Conservation (phyloP, 2,888 invertebrate genomes). For the Leptothorax acervorum region DNA sequence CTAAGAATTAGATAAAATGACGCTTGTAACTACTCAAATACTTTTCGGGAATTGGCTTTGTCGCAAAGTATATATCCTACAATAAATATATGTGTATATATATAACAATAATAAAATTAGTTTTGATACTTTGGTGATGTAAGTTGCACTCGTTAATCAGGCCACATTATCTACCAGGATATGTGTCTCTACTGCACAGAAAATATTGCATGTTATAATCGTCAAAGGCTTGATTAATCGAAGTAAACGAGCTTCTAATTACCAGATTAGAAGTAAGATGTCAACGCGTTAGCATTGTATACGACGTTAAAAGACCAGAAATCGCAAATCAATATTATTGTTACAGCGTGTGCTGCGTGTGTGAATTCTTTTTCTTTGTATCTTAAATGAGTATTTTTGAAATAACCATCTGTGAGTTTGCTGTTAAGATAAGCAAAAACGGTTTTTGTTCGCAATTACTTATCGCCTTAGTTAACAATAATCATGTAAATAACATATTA, state of each 20-base stretch:
- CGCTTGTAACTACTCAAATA: conserved; percentile 15
- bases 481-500: conserved; percentile 34
- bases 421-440: conserved; percentile 2
- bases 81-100: conserved; percentile 25
- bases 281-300: not conserved
- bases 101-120: conserved; percentile 19
- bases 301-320: conserved; percentile 16
- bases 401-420: not conserved
- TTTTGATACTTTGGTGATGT: conserved; percentile 27
- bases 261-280: conserved; percentile 12
- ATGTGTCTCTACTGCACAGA: not conserved
- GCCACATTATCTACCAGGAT: conserved; percentile 16
- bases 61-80: not conserved
- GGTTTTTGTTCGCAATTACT: not conserved
- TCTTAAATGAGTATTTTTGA: not conserved
- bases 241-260: conserved; percentile 33
- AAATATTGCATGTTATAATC: not conserved
- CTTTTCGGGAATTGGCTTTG: conserved; percentile 22
- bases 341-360: not conserved
- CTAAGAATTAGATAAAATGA: conserved; percentile 18
- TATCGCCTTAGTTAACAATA: conserved; percentile 35
- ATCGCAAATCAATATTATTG: conserved; percentile 30
- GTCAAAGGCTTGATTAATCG: not conserved
- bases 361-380: not conserved
- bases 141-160: conserved; percentile 13